Percentiles rank a stretch among this genome's conserved stretches.
phyloP scores from a whole-genome alignment of 2,888 invertebrate genomes.

The Ornithoptera priamus region DNA sequence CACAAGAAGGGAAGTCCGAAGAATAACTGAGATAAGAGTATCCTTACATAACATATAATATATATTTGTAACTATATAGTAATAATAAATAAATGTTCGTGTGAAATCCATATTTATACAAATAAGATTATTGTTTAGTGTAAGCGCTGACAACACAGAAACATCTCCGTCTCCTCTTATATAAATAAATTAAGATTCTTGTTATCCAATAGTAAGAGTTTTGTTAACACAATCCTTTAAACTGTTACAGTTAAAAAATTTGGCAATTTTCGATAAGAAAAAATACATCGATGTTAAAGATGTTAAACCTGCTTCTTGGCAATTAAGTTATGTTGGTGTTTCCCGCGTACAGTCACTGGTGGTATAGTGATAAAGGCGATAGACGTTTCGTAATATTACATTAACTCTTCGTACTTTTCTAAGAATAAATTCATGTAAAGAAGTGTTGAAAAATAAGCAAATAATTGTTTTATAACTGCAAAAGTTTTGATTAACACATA shows the following conservation, averaged over 20 bases:
- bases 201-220: conserved; percentile 25
- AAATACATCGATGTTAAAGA: conserved; percentile 26
- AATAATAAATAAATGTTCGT: no score
- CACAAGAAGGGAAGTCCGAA: no score
- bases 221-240: conserved; percentile 10
- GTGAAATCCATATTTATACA: not conserved
- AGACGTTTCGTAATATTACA: not conserved
- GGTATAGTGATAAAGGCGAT: not conserved
- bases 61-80: not conserved
- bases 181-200: conserved; percentile 48
- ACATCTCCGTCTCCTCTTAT: conserved; percentile 33
- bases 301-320: conserved; percentile 28
- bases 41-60: not conserved
- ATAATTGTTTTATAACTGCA: no score
- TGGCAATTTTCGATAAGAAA: conserved; percentile 12
- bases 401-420: not conserved
- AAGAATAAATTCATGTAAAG: no score
- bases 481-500: no score
- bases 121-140: conserved; percentile 20
- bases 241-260: not conserved
- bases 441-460: no score
- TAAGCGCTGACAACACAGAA: conserved; percentile 22
- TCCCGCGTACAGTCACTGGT: conserved; percentile 8
- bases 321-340: conserved; percentile 13
- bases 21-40: no score